Evolutionary conservation across 2,113 vertebrate species (phyloP).

Genomic region (Thinocorus orbignyianus): DNA sequence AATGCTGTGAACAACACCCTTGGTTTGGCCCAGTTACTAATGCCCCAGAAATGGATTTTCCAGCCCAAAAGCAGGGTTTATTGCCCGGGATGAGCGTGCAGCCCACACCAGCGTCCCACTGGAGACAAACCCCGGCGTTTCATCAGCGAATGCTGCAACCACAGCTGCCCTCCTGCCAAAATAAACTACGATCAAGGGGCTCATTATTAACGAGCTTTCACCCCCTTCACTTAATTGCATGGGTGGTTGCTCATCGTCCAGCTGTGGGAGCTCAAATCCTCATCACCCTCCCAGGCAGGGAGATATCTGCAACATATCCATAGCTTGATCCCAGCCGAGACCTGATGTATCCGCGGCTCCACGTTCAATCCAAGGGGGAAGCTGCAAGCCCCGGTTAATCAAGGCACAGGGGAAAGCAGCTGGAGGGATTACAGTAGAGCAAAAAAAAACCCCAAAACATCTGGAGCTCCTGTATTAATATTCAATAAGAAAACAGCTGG

Average conservation of each 20-base stretch:
- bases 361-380: not conserved
- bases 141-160: not conserved
- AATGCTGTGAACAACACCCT: not conserved
- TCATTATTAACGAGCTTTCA: accelerated
- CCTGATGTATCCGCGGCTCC: accelerated
- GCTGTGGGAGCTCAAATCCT: not conserved
- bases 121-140: not conserved
- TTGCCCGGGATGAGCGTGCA: accelerated
- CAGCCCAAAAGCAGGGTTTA: not conserved
- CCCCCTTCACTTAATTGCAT: not conserved
- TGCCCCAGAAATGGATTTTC: not conserved
- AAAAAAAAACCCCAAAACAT: constrained; percentile 1
- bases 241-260: not conserved
- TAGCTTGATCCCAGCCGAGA: not conserved
- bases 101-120: no score
- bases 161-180: not conserved
- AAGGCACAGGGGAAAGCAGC: constrained; percentile 16
- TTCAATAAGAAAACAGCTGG: constrained; percentile 49
- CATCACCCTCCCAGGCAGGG: not conserved
- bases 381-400: not conserved
- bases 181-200: not conserved
- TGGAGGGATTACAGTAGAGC: not conserved
- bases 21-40: not conserved
- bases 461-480: constrained; percentile 47
- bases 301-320: not conserved